Conservation (phyloP, 2,888 invertebrate genomes). For the Agonum fuliginosum region DNA sequence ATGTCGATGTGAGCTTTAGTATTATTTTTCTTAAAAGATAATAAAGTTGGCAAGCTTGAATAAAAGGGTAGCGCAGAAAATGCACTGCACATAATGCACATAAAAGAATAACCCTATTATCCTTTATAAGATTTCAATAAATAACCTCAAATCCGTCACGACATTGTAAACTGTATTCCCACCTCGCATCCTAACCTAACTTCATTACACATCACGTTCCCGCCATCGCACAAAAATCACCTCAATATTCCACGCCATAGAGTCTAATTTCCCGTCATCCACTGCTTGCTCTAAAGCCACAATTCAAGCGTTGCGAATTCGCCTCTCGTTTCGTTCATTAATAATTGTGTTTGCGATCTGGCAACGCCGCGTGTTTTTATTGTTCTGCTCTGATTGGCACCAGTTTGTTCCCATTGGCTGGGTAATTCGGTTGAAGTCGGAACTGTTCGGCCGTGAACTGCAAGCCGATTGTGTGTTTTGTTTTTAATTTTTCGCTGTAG, state of each 20-base stretch:
- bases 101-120: neutral
- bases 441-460: slow-evolving; percentile 13
- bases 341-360: slow-evolving; percentile 37
- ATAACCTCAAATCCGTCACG: neutral
- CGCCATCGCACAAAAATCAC: neutral
- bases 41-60: no score
- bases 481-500: slow-evolving; percentile 1
- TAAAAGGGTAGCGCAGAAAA: neutral
- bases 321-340: slow-evolving; percentile 40
- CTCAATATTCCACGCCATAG: slow-evolving; percentile 4
- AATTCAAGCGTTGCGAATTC: slow-evolving; percentile 34
- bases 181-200: neutral
- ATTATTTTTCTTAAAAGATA: no score
- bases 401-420: slow-evolving; percentile 42
- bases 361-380: slow-evolving; percentile 19
- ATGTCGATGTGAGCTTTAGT: no score
- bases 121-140: neutral
- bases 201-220: neutral
- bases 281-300: neutral
- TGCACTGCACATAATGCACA: neutral
- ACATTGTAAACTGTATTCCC: neutral
- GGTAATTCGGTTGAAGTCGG: slow-evolving; percentile 32
- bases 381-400: slow-evolving; percentile 40
- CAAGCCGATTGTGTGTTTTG: slow-evolving; percentile 9
- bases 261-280: neutral